These are phyloP conservation scores for Cremastinae sp. DNA, from an alignment of 2,888 invertebrate genomes.

Conservation along the genomic window DNA sequence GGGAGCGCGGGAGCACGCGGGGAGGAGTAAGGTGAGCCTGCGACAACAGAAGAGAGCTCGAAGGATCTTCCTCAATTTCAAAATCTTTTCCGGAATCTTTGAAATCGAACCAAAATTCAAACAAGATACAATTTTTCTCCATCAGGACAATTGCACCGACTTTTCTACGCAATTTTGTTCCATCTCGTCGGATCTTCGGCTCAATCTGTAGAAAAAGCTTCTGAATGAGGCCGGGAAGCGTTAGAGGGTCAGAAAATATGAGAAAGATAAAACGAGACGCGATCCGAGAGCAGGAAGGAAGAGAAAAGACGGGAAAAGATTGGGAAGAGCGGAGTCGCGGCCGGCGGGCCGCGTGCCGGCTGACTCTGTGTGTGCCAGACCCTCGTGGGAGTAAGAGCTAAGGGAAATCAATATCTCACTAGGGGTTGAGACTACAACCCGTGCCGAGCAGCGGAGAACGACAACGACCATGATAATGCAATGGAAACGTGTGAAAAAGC, in stretches of 20 bases:
- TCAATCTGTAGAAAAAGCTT: too few relatives aligned
- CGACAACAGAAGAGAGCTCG: constrained; percentile 26
- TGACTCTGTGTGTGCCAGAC: constrained; percentile 67
- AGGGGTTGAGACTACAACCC: constrained; percentile 71
- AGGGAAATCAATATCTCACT: constrained; percentile 80
- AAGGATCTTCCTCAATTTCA: too few relatives aligned
- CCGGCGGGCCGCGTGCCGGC: constrained; percentile 66
- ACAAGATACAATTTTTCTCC: too few relatives aligned
- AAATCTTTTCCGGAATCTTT: too few relatives aligned
- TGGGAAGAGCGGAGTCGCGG: constrained; percentile 48
- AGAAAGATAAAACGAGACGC: constrained; percentile 1
- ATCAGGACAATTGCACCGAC: too few relatives aligned
- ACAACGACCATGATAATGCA: constrained; percentile 63
- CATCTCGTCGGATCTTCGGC: too few relatives aligned
- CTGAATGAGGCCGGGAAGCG: constrained; percentile 19
- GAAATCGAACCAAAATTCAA: too few relatives aligned
- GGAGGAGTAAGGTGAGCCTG: constrained; percentile 9
- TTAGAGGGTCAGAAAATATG: constrained; percentile 8
- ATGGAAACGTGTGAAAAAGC: constrained; percentile 50
- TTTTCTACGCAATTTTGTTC: not conserved
- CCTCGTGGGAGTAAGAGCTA: constrained; percentile 79
- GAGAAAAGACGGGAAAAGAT: constrained; percentile 40
- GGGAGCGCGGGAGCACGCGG: not conserved
- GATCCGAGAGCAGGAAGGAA: constrained; percentile 23
- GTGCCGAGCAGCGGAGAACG: constrained; percentile 59